Base-by-base conservation (phyloP, 2,797 vertebrate genomes). In the Sebastes nivosus region DNA sequence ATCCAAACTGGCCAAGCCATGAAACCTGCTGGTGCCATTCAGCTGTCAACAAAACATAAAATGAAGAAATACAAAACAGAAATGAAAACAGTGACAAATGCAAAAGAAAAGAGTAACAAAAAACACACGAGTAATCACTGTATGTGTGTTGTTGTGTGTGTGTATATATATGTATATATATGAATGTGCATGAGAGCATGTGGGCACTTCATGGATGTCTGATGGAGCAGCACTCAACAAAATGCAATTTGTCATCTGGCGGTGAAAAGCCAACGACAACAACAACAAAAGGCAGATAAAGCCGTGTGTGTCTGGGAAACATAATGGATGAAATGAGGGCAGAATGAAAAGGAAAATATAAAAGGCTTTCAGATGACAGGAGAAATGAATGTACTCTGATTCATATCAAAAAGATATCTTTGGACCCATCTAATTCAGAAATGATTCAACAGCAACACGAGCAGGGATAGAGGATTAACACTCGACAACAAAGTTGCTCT, bases 1-100 rank as follows among this genome's bases (percentile, higher is more conserved):
- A 52, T 95, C 96, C 6, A 97, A 96, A 91, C 95, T 97, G 91
- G 95, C 95, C 80, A 97, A 92, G 88, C 94, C 95, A 86, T 96
- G 95, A 95, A 95, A 95, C 94, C 94, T 61, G 94, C 30, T 93
- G 95, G 96, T 0, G 89, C 92, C 92, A 95, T 92, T 92, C 87
- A 93, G 88, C 93, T 95, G 88, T 95, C 89, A 79, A 95, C 84
- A 92, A 87, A 85, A 77, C 67, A 92, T 81, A 89, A 91, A 57
- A 92, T 83, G 60, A 90, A 89, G 32, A 89, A 88, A 91, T 64
- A 81, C 25, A 90, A 88, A 76, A 91, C 84, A 87, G 77, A 92
- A 92, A 93, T 82, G 67, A 92, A 93, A 79, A 84, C 42, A 63
- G 27, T 70, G 65, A 2, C 54, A 83, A 87, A 87, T 77, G 59